Percentiles rank a stretch among this genome's conserved stretches.
These are phyloP conservation scores for Palythoa heliodiscus DNA, from an alignment of 92 coral and sea anemone genomes.

Conservation along the genomic window DNA sequence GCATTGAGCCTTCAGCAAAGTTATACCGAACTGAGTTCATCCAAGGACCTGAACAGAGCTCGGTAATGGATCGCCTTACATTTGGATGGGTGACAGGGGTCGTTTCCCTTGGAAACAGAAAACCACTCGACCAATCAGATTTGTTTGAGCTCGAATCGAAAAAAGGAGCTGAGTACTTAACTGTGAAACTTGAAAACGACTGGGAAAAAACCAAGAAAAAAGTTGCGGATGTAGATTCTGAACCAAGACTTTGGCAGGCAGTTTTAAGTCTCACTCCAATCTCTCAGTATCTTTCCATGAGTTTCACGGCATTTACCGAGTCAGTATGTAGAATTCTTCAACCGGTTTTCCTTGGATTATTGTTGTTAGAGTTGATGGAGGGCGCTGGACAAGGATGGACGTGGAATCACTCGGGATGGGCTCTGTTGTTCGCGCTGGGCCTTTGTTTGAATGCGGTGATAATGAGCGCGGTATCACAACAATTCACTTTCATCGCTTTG, in stretches of 20 bases:
- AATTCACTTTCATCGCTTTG: conserved; percentile 27
- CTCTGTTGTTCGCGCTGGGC: conserved; percentile 29
- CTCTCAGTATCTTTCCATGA: conserved; percentile 18
- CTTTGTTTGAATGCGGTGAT: conserved; percentile 34
- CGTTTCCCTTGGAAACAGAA: conserved; percentile 38
- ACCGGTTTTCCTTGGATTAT: conserved; percentile 33
- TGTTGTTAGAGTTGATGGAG: conserved; percentile 38
- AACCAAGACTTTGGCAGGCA: conserved; percentile 38
- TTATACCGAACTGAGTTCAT: conserved; percentile 35
- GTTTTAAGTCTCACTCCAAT: conserved; percentile 19
- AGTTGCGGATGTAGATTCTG: background rate
- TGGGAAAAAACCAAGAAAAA: conserved; percentile 19
- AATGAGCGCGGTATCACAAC: conserved; percentile 39
- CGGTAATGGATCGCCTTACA: conserved; percentile 33
- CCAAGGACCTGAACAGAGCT: conserved; percentile 43
- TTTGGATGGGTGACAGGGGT: conserved; percentile 45
- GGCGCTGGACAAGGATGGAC: conserved; percentile 32
- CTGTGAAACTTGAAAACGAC: conserved; percentile 34
- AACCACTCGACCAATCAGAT: conserved; percentile 34
- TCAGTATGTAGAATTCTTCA: conserved; percentile 43
- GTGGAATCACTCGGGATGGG: conserved; percentile 41
- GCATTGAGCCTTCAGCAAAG: conserved; percentile 6
- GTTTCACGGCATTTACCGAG: conserved; percentile 11
- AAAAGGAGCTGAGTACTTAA: conserved; percentile 38
- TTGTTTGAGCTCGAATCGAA: conserved; percentile 43